phyloP scores from a whole-genome alignment of 2,888 invertebrate genomes.

The Callinectes sapidus region DNA sequence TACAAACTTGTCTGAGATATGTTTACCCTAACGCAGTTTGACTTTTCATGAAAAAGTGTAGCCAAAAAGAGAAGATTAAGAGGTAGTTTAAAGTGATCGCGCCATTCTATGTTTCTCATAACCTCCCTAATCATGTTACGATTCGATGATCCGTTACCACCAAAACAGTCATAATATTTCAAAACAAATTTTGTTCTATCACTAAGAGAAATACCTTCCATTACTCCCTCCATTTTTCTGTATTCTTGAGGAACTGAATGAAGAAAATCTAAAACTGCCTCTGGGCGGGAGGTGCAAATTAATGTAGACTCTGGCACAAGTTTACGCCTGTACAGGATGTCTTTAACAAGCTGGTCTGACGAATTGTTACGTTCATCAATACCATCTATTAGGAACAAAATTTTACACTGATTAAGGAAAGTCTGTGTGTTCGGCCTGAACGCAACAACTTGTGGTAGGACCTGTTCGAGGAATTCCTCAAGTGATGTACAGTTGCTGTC shows the following conservation, averaged over 20 bases:
- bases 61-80: not conserved
- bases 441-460: not conserved
- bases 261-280: not conserved
- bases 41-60: not conserved
- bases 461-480: not conserved
- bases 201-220: not conserved
- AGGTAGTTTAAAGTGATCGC: not conserved
- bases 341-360: not conserved
- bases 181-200: not conserved
- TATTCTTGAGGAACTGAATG: not conserved
- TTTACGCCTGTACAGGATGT: not conserved
- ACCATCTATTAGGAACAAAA: not conserved
- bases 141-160: not conserved
- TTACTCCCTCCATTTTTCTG: not conserved
- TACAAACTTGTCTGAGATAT: not conserved
- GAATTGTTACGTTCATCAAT: not conserved
- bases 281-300: not conserved
- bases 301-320: not conserved
- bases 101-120: not conserved
- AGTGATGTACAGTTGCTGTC: not conserved
- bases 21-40: not conserved
- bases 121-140: not conserved
- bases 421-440: not conserved
- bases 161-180: not conserved
- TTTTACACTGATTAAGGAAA: not conserved